Evolutionary conservation across 1,140 invertebrate genomes (phyloP), one percentile per base, ranked within the genome.

Genomic region (Camponotus vicinus): DNA sequence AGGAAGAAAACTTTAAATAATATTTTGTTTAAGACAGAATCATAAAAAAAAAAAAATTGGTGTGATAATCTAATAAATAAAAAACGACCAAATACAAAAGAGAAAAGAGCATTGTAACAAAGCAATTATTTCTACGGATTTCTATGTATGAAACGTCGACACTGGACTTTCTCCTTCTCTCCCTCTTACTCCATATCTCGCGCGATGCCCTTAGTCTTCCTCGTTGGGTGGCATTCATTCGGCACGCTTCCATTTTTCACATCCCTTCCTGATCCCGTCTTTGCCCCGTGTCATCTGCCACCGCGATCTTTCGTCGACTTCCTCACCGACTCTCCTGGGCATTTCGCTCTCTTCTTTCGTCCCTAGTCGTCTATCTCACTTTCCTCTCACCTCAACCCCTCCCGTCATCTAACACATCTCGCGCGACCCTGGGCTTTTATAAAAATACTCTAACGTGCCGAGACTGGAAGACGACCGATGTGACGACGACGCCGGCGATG

Each of bases 371-470:
- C 49, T 52, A 32, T 61, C 69, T 82, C 61, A 78, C 75, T 85
- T 61, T 66, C 57, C 79, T 85, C 67, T 45, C 71, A 40, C 63
- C 83, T 67, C 61, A 52, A 0, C 15, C 49, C 13, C 49, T 52
- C 15, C 0, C 49, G 45, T 52, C 49, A 3, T 52, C 73, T 79
- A 83, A 52, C 86, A 52, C 86, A 71, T 55, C 87, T 59, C 75
- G 32, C 42, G 64, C 77, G 64, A 57, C 49, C 52, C 32, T 13
- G 59, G 61, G 37, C 63, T 63, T 79, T 88, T 86, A 82, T 77
- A 88, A 90, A 92, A 92, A 92, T 92, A 90, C 64, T 77, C 61
- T 87, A 87, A 93, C 92, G 92, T 91, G 92, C 88, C 89, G 67
- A 69, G 90, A 92, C 91, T 92, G 18, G 78, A 37, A 80, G 78